Conservation (phyloP, 2,888 invertebrate species). For the Sericinus montela region DNA sequence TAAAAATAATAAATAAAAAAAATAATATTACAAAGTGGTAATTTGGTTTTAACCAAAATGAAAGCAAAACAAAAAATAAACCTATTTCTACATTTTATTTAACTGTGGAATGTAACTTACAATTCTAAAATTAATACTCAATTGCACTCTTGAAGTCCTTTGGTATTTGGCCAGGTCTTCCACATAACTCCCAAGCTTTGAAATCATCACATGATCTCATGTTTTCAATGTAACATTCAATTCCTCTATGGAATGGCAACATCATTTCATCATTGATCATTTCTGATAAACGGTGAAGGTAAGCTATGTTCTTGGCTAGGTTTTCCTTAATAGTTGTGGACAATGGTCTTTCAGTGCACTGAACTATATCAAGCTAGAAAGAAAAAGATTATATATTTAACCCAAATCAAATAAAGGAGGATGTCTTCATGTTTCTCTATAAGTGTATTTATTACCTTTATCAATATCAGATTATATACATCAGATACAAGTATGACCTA, state of each 20-base stretch:
- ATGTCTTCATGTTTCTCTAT: too few relatives aligned
- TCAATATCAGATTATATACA: too few relatives aligned
- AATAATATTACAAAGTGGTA: neutral
- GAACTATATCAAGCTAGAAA: slow-evolving; percentile 69
- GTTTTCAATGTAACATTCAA: slow-evolving; percentile 64
- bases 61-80: slow-evolving; percentile 23
- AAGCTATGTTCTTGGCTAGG: slow-evolving; percentile 65
- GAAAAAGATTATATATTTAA: slow-evolving; percentile 28
- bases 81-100: slow-evolving; percentile 41
- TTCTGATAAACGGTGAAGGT: slow-evolving; percentile 65
- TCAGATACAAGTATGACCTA: too few relatives aligned
- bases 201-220: slow-evolving; percentile 66
- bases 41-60: neutral
- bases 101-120: slow-evolving; percentile 44
- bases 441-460: too few relatives aligned
- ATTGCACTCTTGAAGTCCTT: slow-evolving; percentile 70
- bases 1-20: neutral
- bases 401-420: too few relatives aligned
- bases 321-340: slow-evolving; percentile 57
- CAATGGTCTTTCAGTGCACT: slow-evolving; percentile 66
- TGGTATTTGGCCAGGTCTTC: slow-evolving; percentile 62
- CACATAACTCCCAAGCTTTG: slow-evolving; percentile 70
- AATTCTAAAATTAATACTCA: slow-evolving; percentile 51
- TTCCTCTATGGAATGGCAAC: slow-evolving; percentile 64
- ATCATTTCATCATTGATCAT: slow-evolving; percentile 65